Percentiles rank a stretch among this genome's conserved stretches.
Evolutionary conservation across 1,140 invertebrate species (phyloP).

Genomic region (Tetraneura akinire): DNA sequence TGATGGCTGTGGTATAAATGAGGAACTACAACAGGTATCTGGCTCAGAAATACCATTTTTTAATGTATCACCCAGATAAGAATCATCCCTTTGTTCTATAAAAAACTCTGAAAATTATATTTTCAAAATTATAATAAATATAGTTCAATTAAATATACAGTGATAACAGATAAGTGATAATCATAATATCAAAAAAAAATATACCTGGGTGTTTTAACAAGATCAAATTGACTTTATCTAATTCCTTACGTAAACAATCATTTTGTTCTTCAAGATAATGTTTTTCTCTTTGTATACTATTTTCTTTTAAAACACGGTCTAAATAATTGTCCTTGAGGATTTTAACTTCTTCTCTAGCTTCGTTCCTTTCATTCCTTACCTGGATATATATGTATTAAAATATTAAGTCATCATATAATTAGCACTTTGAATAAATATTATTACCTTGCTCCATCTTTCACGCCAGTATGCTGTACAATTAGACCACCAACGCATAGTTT

Average conservation of each 20-base stretch:
- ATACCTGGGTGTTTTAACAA: conserved; percentile 67
- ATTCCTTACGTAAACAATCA: conserved; percentile 78
- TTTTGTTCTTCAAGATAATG: conserved; percentile 78
- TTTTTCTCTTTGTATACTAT: conserved; percentile 75
- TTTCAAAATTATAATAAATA: conserved; percentile 6
- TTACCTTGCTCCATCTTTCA: conserved; percentile 93
- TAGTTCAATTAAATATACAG: too few species aligned
- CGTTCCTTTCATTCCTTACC: conserved; percentile 81
- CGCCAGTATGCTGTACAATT: conserved; percentile 89
- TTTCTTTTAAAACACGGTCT: conserved; percentile 77
- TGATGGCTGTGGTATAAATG: conserved; percentile 18
- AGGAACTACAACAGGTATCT: conserved; percentile 56
- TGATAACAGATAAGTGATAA: background rate
- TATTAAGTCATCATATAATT: background rate
- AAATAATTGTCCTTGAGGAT: conserved; percentile 77
- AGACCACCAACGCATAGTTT: conserved; percentile 98
- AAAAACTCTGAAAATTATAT: background rate
- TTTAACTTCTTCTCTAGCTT: conserved; percentile 83
- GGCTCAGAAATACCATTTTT: conserved; percentile 59
- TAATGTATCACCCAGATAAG: conserved; percentile 60
- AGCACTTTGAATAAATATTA: background rate
- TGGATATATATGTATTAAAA: conserved; percentile 53
- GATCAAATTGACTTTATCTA: conserved; percentile 72
- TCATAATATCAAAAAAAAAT: background rate
- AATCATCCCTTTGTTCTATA: conserved; percentile 56